A percentile compares a stretch with the other conserved stretches of the same genome.
These are phyloP conservation scores for Dromas ardeola DNA, from an alignment of 2,113 vertebrate genomes.

Conservation along the genomic window DNA sequence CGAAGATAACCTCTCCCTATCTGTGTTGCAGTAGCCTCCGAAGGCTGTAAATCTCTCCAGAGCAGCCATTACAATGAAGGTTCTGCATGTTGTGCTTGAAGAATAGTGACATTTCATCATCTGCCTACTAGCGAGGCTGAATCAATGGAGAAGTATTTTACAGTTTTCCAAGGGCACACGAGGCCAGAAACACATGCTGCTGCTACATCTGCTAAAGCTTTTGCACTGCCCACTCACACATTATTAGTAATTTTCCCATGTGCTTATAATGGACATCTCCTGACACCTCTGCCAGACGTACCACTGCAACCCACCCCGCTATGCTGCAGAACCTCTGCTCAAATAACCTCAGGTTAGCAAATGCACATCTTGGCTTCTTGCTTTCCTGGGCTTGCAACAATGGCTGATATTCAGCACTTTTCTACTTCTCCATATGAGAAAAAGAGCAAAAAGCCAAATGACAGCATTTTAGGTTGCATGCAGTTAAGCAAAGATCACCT, in stretches of 20 bases:
- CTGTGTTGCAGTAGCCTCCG: neutral
- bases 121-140: neutral
- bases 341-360: neutral
- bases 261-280: neutral
- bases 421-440: neutral
- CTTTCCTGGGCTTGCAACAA: neutral
- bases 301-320: neutral
- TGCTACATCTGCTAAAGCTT: conserved; percentile 30
- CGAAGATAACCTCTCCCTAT: neutral
- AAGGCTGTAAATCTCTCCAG: neutral
- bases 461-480: neutral
- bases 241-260: neutral
- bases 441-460: neutral
- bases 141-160: conserved; percentile 8
- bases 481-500: neutral
- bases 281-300: neutral
- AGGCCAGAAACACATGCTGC: neutral
- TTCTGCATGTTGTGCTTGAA: neutral
- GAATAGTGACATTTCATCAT: conserved; percentile 25
- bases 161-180: neutral
- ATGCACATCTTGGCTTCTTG: neutral
- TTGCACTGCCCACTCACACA: neutral
- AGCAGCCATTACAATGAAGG: neutral
- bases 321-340: neutral
- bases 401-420: neutral